Evolutionary conservation across 2,113 vertebrate species (phyloP).

Genomic region (Chloebia gouldiae): DNA sequence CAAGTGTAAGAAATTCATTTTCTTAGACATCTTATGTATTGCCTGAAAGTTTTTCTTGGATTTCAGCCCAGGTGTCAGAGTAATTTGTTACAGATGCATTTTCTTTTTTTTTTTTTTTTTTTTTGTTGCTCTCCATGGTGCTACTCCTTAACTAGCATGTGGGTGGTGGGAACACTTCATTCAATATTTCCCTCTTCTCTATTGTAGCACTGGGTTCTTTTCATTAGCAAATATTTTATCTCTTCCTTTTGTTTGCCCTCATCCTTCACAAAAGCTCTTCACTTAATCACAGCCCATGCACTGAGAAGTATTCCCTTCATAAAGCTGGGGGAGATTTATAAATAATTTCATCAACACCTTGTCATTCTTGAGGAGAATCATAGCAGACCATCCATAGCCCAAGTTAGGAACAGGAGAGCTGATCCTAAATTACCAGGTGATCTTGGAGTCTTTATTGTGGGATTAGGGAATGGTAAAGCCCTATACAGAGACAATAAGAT

Average conservation of each 20-base stretch:
- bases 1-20: background rate
- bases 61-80: background rate
- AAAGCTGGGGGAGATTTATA: background rate
- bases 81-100: background rate
- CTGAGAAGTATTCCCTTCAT: background rate
- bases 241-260: background rate
- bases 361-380: background rate
- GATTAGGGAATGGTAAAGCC: background rate
- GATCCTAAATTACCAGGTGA: background rate
- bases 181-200: background rate
- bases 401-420: background rate
- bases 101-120: background rate
- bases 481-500: background rate
- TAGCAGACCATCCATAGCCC: background rate
- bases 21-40: background rate
- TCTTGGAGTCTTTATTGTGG: accelerated
- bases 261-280: background rate
- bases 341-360: background rate
- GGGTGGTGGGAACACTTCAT: background rate
- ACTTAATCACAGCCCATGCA: background rate
- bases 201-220: background rate
- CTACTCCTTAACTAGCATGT: background rate
- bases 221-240: background rate
- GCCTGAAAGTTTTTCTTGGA: background rate
- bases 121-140: background rate